phyloP scores from a whole-genome alignment of 1,140 invertebrate genomes.

The Papilio polyxenes region DNA sequence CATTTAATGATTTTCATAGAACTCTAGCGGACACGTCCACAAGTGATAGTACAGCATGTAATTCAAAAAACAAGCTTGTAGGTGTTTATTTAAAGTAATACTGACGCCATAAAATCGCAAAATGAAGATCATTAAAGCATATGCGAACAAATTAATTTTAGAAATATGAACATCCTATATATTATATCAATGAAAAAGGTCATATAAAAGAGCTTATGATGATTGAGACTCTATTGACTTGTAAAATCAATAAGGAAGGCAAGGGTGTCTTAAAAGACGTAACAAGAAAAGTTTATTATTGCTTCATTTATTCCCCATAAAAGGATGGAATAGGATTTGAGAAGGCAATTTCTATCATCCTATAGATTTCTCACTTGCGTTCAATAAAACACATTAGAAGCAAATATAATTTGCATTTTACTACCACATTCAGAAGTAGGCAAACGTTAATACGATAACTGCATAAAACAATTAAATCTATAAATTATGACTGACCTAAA shows the following conservation, averaged over 20 bases:
- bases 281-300: not conserved
- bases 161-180: not conserved
- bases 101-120: not conserved
- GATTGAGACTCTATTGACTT: not conserved
- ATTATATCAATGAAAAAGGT: not conserved
- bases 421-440: not conserved
- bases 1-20: constrained; percentile 26
- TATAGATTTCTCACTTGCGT: not conserved
- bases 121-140: not conserved
- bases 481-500: constrained; percentile 25
- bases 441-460: not conserved
- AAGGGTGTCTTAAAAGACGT: too few relatives aligned
- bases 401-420: not conserved
- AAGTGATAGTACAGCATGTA: constrained; percentile 9
- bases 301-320: not conserved
- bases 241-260: not conserved
- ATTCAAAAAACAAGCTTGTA: not conserved
- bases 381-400: not conserved
- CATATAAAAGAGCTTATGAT: not conserved
- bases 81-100: not conserved
- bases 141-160: not conserved
- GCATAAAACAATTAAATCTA: constrained; percentile 3
- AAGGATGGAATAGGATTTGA: too few relatives aligned
- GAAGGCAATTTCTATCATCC: not conserved
- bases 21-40: constrained; percentile 5